Conservation (phyloP, 2,113 vertebrate genomes). For the Sturnira hondurensis region DNA sequence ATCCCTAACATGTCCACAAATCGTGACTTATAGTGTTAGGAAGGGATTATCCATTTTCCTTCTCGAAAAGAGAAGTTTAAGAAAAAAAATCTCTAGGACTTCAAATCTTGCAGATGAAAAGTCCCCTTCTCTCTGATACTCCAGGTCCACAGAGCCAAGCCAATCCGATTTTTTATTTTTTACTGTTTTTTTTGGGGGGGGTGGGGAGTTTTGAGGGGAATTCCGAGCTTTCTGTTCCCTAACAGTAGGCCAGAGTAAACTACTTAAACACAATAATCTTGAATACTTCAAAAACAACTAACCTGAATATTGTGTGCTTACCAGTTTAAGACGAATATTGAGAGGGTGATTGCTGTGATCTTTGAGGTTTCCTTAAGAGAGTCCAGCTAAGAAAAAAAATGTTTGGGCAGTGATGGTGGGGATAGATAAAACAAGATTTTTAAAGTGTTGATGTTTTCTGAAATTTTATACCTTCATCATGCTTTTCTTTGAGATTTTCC, state of each 20-base stretch:
- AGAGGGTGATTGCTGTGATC: background rate
- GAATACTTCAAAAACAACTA: background rate
- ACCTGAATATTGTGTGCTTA: background rate
- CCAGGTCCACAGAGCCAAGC: background rate
- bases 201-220: background rate
- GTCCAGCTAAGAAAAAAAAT: background rate
- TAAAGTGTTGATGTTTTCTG: background rate
- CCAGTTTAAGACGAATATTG: background rate
- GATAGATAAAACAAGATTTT: background rate
- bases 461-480: background rate
- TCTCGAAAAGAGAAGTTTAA: background rate
- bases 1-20: background rate
- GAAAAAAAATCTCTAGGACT: background rate
- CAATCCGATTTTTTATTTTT: background rate
- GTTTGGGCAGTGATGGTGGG: background rate
- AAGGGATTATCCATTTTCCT: background rate
- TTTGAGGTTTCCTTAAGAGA: background rate
- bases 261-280: background rate
- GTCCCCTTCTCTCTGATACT: background rate
- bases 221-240: background rate
- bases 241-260: background rate
- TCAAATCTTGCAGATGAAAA: background rate
- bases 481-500: background rate
- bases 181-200: background rate
- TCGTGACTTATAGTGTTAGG: background rate